These are phyloP conservation scores for Tapera naevia DNA, from an alignment of 2,797 vertebrate genomes.

Conservation along the genomic window DNA sequence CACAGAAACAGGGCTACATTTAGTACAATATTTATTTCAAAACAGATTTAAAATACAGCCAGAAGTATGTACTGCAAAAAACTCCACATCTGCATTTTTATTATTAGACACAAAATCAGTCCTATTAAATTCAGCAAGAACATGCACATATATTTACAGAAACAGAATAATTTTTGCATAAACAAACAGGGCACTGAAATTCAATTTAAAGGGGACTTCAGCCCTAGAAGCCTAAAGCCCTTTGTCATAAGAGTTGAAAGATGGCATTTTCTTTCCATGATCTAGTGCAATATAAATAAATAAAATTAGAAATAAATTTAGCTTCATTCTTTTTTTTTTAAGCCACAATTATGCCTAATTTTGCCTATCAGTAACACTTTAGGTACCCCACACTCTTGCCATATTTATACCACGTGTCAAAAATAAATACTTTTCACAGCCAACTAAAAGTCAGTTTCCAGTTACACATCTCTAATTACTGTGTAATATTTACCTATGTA, in stretches of 20 bases:
- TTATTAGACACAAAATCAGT: neutral
- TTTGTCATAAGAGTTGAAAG: neutral
- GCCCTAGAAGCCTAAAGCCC: neutral
- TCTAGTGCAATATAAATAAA: too few relatives aligned
- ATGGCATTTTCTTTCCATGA: neutral
- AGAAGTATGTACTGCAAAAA: neutral
- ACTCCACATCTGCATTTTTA: neutral
- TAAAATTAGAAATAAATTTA: neutral
- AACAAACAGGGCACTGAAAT: neutral
- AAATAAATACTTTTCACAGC: constrained; percentile 6
- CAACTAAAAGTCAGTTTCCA: neutral
- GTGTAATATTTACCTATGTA: neutral
- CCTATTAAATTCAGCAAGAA: neutral
- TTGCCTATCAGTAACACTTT: neutral
- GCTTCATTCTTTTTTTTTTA: neutral
- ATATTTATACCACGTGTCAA: neutral
- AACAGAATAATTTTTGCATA: neutral
- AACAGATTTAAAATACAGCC: neutral
- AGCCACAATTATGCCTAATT: neutral
- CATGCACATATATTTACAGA: neutral
- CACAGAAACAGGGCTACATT: neutral
- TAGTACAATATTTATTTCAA: neutral
- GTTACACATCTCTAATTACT: neutral
- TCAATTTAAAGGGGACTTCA: neutral
- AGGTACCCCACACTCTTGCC: neutral